Evolutionary conservation across 1,140 invertebrate genomes (phyloP), one percentile per base, ranked within the genome.

Genomic region (Macrotrachela quadricornifera): DNA sequence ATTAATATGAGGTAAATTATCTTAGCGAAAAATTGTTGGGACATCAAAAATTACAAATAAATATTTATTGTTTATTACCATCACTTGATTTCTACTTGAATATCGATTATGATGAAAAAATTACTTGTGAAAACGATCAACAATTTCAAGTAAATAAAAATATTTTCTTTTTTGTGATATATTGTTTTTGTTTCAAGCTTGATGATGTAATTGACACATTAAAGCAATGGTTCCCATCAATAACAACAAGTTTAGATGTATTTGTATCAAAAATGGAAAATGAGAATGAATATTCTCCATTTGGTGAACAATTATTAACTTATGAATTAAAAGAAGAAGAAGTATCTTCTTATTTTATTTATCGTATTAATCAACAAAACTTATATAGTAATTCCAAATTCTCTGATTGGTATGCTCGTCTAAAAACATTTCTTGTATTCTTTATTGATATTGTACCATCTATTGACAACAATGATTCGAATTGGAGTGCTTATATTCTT

Each of bases 391-490:
- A 73, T 44, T 75, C 77, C 18, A 77, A 79, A 14, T 92, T 91
- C 62, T 63, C 75, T 30, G 73, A 78, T 14, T 92, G 81, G 65
- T 83, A 91, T 64, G 70, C 79, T 58, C 75, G 81, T 54, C 71
- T 95, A 53, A 84, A 92, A 71, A 86, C 84, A 8, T 90, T 94
- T 64, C 72, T 92, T 12, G 66, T 94, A 50, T 95, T 85, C 80
- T 95, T 81, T 64, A 84, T 96, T 60, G 90, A 95, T 75, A 87
- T 83, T 48, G 73, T 71, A 12, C 70, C 70, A 46, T 92, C 81
- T 63, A 85, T 95, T 60, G 87, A 94, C 71, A 74, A 80, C 2
- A 82, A 87, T 67, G 90, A 96, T 73, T 77, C 82, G 21, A 78
- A 80, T 57, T 97, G 90, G 87, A 76, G 77, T 41, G 88, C 83